Evolutionary conservation across 1,140 invertebrate genomes (phyloP).

Genomic region (Onthophagus taurus): DNA sequence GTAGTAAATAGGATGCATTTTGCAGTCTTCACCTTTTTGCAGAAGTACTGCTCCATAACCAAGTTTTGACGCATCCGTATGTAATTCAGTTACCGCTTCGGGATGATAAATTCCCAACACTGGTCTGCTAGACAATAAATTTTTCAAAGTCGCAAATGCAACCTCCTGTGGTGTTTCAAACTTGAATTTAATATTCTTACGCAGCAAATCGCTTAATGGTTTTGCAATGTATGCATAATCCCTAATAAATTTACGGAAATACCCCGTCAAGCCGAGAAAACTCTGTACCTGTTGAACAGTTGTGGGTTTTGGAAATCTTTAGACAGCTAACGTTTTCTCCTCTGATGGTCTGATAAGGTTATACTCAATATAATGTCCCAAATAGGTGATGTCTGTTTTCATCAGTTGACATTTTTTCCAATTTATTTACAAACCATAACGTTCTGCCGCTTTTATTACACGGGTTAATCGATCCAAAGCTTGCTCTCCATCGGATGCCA

Average conservation of each 20-base stretch:
- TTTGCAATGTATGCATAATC: slow-evolving; percentile 17
- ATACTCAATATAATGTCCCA: slow-evolving; percentile 25
- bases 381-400: slow-evolving; percentile 16
- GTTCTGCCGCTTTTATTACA: slow-evolving; percentile 8
- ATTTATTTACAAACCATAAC: slow-evolving; percentile 6
- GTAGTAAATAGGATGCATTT: slow-evolving; percentile 21
- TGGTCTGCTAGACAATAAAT: background rate
- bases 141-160: slow-evolving; percentile 15
- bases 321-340: slow-evolving; percentile 18
- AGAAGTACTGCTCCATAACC: slow-evolving; percentile 14
- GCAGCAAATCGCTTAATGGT: slow-evolving; percentile 17
- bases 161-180: slow-evolving; percentile 11
- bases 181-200: slow-evolving; percentile 12
- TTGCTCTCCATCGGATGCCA: background rate
- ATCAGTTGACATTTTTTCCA: slow-evolving; percentile 12
- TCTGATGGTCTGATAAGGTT: slow-evolving; percentile 17
- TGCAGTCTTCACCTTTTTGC: slow-evolving; percentile 17
- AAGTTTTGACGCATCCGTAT: slow-evolving; percentile 10
- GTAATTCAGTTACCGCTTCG: slow-evolving; percentile 9
- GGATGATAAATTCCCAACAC: slow-evolving; percentile 12
- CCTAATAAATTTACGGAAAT: slow-evolving; percentile 20
- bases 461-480: background rate
- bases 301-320: slow-evolving; percentile 14
- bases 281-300: slow-evolving; percentile 17
- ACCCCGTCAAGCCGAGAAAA: slow-evolving; percentile 22